Conservation (phyloP, 2,113 vertebrate genomes). For the Entelurus aequoreus region DNA sequence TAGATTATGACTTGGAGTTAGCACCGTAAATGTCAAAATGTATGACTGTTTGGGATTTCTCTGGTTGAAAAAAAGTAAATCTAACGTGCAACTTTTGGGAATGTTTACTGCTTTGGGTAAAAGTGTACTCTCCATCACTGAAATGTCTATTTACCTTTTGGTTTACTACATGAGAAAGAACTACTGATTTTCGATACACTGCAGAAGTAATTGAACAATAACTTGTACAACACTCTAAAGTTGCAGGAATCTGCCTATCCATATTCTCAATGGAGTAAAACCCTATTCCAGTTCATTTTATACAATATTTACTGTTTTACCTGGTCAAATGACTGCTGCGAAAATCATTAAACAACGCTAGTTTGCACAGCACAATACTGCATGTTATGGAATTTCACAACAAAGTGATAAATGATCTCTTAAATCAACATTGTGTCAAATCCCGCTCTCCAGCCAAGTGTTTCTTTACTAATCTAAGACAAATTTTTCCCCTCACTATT, state of each 20-base stretch:
- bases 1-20: slow-evolving; percentile 18
- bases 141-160: slow-evolving; percentile 14
- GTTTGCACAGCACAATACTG: not conserved
- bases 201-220: too few relatives aligned
- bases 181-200: too few relatives aligned
- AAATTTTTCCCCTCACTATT: not conserved
- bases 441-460: not conserved
- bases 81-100: not conserved
- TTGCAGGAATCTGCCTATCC: too few relatives aligned
- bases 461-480: slow-evolving; percentile 2
- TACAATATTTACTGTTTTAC: not conserved
- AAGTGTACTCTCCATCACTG: slow-evolving; percentile 31
- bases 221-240: too few relatives aligned
- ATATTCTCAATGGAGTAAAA: too few relatives aligned
- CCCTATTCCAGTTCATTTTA: too few relatives aligned
- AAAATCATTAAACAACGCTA: too few relatives aligned
- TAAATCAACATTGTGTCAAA: not conserved
- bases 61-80: not conserved
- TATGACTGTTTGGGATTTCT: slow-evolving; percentile 7
- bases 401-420: not conserved
- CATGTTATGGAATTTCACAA: not conserved
- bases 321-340: too few relatives aligned
- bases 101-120: slow-evolving; percentile 33
- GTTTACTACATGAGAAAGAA: too few relatives aligned
- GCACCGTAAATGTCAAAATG: slow-evolving; percentile 5